Base-by-base conservation (phyloP, 1,140 invertebrate genomes). In the Ceratina calcarata region DNA sequence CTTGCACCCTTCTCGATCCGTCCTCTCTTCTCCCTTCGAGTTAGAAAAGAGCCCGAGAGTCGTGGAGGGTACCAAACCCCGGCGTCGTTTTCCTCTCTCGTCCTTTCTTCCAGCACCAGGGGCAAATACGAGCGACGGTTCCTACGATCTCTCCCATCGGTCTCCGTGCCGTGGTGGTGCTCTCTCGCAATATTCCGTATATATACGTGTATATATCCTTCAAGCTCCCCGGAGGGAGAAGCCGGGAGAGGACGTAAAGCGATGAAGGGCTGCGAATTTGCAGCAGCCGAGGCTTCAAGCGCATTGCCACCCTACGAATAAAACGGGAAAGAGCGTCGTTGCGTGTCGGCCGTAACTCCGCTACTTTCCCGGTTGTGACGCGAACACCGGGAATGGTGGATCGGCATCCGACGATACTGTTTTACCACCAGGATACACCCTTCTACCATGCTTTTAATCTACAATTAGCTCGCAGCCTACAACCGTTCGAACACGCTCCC, bases 41-140 rank as follows among this genome's bases (percentile, higher is more conserved):
- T 55, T 80, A 69, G 68, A 62, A 45, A 45, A 45, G 62, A 57
- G 27, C 45, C 7, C 37, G 37, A 45, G 37, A 45, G 10, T 57
- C 62, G 49, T 45, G 57, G 37, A 85, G 84, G 84, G 83, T 85
- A 80, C 83, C 80, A 70, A 85, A 65, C 66, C 70, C 24, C 60
- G 67, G 60, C 65, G 61, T 86, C 70, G 65, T 60, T 64, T 69
- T 82, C 20, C 70, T 73, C 71, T 55, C 72, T 57, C 78, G 74
- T 67, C 60, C 68, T 81, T 82, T 79, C 75, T 82, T 72, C 68
- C 79, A 82, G 45, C 83, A 76, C 60, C 72, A 57, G 58, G 81
- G 78, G 78, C 75, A 83, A 87, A 85, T 83, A 86, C 81, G 78
- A 80, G 61, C 74, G 57, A 72, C 76, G 75, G 71, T 74, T 79